These are phyloP conservation scores for Pipistrellus kuhlii DNA, from an alignment of 2,797 vertebrate genomes.

Conservation along the genomic window DNA sequence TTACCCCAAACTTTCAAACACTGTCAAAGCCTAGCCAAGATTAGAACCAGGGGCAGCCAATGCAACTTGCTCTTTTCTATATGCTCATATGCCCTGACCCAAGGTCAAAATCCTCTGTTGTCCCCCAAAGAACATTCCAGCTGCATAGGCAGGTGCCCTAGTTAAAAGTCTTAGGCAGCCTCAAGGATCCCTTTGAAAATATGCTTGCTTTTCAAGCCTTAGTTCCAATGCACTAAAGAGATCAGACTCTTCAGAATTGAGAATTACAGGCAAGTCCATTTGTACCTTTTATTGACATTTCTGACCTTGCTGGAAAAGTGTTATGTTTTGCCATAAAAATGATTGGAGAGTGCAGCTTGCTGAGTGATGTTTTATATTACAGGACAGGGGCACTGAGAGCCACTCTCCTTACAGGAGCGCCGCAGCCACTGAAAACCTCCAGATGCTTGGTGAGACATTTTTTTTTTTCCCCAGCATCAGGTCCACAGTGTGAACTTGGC, in stretches of 20 bases:
- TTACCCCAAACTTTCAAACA: neutral
- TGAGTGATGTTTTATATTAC: slow-evolving; percentile 71
- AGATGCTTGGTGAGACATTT: neutral
- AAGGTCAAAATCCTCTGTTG: slow-evolving; percentile 12
- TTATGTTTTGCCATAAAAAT: slow-evolving; percentile 77
- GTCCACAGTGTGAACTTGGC: neutral
- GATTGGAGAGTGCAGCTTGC: slow-evolving; percentile 66
- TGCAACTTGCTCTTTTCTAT: neutral
- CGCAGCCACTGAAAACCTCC: slow-evolving; percentile 2
- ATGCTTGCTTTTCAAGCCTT: slow-evolving; percentile 60
- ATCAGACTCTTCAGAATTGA: slow-evolving; percentile 68
- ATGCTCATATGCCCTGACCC: neutral
- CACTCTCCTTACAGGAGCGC: slow-evolving; percentile 23
- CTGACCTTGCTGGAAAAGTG: slow-evolving; percentile 77
- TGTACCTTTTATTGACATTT: slow-evolving; percentile 79
- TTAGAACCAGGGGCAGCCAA: neutral
- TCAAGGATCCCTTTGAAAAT: slow-evolving; percentile 64
- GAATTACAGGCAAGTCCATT: slow-evolving; percentile 73
- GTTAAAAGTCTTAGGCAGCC: slow-evolving; percentile 58
- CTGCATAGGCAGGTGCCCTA: neutral
- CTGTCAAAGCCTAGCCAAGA: neutral
- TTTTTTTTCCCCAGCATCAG: neutral
- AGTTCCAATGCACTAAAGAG: slow-evolving; percentile 59
- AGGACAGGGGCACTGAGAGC: slow-evolving; percentile 54
- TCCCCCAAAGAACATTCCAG: neutral